A percentile compares a stretch with the other conserved stretches of the same genome.
phyloP scores from a whole-genome alignment of 2,888 invertebrate genomes.

The Sesia apiformis region DNA sequence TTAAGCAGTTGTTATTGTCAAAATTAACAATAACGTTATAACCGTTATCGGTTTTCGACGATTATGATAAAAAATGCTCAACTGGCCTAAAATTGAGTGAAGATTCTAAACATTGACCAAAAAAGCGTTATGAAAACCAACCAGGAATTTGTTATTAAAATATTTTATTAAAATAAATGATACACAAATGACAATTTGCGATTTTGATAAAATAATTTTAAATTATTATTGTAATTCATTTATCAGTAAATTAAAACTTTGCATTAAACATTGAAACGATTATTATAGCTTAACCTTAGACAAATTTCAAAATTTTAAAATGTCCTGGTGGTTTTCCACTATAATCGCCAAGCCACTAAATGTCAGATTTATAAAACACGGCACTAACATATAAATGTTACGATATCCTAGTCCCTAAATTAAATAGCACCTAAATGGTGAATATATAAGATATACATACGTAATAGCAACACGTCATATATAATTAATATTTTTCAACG shows the following conservation, averaged over 20 bases:
- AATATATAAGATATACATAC: conserved; percentile 14
- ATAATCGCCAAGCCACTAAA: too few species aligned
- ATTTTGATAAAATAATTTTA: background rate
- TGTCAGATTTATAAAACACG: background rate
- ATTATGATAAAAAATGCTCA: conserved; percentile 29
- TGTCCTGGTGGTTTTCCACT: too few species aligned
- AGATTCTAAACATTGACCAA: conserved; percentile 39
- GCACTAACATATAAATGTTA: background rate
- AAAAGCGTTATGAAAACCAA: conserved; percentile 10
- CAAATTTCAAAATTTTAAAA: background rate
- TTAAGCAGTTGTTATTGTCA: too few species aligned
- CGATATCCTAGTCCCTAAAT: conserved; percentile 40
- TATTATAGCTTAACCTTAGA: background rate
- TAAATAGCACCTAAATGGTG: conserved; percentile 63
- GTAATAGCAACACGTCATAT: conserved; percentile 28
- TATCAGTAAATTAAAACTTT: background rate
- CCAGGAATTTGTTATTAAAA: background rate
- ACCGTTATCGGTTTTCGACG: too few species aligned
- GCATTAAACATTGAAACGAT: background rate
- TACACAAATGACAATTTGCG: background rate
- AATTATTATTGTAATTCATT: too few species aligned
- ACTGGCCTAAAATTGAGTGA: conserved; percentile 33
- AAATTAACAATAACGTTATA: too few species aligned
- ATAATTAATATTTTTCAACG: conserved; percentile 21
- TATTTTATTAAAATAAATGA: background rate